A percentile compares a stretch with the other conserved stretches of the same genome.
These are phyloP conservation scores for Agrilus cyanescens DNA, from an alignment of 2,888 invertebrate genomes.

Conservation along the genomic window DNA sequence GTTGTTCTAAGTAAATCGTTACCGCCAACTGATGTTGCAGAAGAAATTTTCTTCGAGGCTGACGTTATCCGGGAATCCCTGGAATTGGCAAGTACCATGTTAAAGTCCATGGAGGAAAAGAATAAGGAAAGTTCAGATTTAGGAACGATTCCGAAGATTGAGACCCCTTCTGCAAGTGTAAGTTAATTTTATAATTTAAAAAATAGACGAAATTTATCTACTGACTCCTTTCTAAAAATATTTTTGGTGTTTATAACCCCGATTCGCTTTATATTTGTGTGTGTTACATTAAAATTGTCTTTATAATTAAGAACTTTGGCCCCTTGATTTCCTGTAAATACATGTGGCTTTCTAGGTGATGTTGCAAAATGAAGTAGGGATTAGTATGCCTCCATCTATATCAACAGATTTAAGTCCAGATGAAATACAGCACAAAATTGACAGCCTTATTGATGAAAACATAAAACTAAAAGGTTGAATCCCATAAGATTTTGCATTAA, in stretches of 20 bases:
- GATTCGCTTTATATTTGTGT: too few species aligned
- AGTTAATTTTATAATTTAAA: too few species aligned
- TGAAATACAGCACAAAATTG: conserved; percentile 26
- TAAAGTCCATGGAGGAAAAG: background rate
- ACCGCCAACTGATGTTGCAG: conserved; percentile 4
- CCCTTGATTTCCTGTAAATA: too few species aligned
- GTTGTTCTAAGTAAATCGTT: conserved; percentile 23
- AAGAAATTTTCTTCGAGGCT: conserved; percentile 4
- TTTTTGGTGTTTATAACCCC: background rate
- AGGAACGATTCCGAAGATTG: too few species aligned
- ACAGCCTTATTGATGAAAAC: conserved; percentile 25
- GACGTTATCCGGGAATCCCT: conserved; percentile 11
- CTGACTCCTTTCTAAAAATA: background rate
- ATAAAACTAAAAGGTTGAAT: conserved; percentile 21
- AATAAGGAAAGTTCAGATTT: too few species aligned
- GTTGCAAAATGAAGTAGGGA: background rate
- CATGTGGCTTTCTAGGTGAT: background rate
- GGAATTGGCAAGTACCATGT: background rate
- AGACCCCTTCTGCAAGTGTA: too few species aligned
- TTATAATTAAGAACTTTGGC: too few species aligned
- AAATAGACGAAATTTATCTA: too few species aligned
- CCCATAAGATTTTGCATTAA: background rate
- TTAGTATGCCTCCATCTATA: background rate
- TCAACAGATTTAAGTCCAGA: conserved; percentile 16
- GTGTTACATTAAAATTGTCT: too few species aligned